phyloP scores from a whole-genome alignment of 2,888 invertebrate species.

The Lepas anatifera region DNA sequence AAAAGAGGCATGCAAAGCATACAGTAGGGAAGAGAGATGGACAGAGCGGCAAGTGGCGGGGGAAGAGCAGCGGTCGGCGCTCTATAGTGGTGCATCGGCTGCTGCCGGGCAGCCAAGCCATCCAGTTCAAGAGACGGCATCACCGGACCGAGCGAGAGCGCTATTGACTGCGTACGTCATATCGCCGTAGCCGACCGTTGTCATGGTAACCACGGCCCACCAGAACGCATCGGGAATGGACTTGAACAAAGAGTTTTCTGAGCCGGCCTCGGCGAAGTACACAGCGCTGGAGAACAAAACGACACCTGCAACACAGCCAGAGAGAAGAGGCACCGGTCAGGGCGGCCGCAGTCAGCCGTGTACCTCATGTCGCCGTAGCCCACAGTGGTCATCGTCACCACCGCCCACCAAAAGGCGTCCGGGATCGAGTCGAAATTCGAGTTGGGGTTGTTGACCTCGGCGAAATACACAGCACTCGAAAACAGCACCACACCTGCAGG shows the following conservation, averaged over 20 bases:
- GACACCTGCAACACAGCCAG: constrained; percentile 52
- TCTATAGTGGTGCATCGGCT: no score
- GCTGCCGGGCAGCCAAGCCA: no score
- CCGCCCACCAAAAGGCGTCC: constrained; percentile 93
- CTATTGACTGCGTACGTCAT: constrained; percentile 72
- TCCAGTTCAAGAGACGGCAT: no score
- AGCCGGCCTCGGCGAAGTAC: constrained; percentile 90
- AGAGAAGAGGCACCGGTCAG: neutral
- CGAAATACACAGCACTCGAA: constrained; percentile 91
- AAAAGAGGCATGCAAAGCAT: constrained; percentile 14
- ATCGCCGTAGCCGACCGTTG: constrained; percentile 99
- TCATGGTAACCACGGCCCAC: constrained; percentile 95
- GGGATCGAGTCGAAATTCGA: constrained; percentile 92
- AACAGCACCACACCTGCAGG: constrained; percentile 84
- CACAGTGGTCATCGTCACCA: constrained; percentile 96
- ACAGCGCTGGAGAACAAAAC: constrained; percentile 91
- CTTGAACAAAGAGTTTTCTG: constrained; percentile 80
- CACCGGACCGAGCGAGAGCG: no score
- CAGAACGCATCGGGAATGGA: constrained; percentile 92
- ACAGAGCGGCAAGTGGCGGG: no score
- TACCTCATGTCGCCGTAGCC: constrained; percentile 99
- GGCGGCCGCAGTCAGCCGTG: constrained; percentile 42
- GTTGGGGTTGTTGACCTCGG: constrained; percentile 79
- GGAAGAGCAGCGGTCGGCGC: no score
- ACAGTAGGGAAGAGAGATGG: constrained; percentile 34